Base-by-base conservation (phyloP, 2,888 invertebrate species). In the Agrochola lota region DNA sequence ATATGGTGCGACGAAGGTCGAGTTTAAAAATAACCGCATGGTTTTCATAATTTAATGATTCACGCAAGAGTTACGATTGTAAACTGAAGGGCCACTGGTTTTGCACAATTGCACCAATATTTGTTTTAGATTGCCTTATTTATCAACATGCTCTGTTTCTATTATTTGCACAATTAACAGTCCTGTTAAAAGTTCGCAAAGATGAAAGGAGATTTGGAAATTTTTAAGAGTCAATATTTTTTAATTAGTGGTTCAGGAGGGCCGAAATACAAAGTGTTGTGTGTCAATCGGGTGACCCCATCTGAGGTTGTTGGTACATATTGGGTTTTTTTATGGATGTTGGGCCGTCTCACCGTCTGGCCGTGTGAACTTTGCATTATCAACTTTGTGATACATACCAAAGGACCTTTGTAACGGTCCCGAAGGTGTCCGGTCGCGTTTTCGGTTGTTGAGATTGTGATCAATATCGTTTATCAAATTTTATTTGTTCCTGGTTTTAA, bases 211-310 rank as follows among this genome's bases (percentile, higher is more conserved):
- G 49, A 49, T 76, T 63, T 74, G 72, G 59, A 20, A 80, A 76
- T 63, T 60, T 71, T 40, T 68, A 77, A 81, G 78, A 86, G 76
- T 84, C 77, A 86, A 84, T 85, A 83, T 86, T 83, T 84, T 87
- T 90, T 91, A 92, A 93, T 93, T 92, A 91, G 91, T 87, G 90
- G 86, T 86, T 78, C 85, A 73, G 74, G 71, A 87, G 87, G 84
- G 85, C 84, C 87, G 85, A 87, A 89, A 89, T 90, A 90, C 89
- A 89, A 90, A 90, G 91, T 91, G 90, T 91, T 90, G 90, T 89
- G 86, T 90, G 90, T 86, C 90, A 94, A 95, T 96, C 95, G 85
- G 81, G 84, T 94, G 95, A 95, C 95, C 95, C 93, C 92, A 96
- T 96, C 96, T 96, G 91, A 55, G 85, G 81, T 78, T 90, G 90